Percentiles rank a stretch among this genome's conserved stretches.
Evolutionary conservation across 2,888 invertebrate genomes (phyloP).

Genomic region (Lycophotia porphyrea): DNA sequence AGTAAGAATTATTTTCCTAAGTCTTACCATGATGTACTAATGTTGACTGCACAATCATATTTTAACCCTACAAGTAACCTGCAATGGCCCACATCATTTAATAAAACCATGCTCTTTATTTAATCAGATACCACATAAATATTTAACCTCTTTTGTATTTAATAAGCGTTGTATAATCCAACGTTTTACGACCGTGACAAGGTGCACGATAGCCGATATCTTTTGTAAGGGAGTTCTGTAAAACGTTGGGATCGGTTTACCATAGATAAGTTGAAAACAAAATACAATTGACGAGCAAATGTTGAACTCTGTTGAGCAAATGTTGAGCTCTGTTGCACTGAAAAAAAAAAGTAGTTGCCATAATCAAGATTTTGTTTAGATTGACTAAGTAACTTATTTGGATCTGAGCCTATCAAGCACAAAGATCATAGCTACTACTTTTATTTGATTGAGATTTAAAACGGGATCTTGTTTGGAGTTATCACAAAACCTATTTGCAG

Average conservation of each 20-base stretch:
- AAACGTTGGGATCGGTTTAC: constrained; percentile 52
- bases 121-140: constrained; percentile 1
- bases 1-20: not conserved
- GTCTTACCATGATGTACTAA: not conserved
- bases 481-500: too few relatives aligned
- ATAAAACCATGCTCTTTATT: constrained; percentile 5
- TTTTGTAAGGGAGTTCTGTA: constrained; percentile 38
- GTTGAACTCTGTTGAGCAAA: constrained; percentile 9
- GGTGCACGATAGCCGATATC: constrained; percentile 44
- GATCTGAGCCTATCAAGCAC: too few relatives aligned
- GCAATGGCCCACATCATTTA: not conserved
- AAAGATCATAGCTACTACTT: too few relatives aligned
- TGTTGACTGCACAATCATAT: not conserved
- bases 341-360: too few relatives aligned
- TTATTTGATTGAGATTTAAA: too few relatives aligned
- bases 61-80: not conserved
- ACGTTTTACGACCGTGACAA: constrained; percentile 9
- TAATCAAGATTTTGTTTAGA: too few relatives aligned
- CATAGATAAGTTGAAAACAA: constrained; percentile 53
- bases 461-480: too few relatives aligned
- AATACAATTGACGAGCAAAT: constrained; percentile 41
- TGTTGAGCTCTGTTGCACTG: constrained; percentile 44
- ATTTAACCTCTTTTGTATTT: constrained; percentile 11
- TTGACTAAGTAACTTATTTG: too few relatives aligned
- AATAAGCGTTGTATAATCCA: constrained; percentile 16